These are phyloP conservation scores for Eutolmus rufibarbis DNA, from an alignment of 2,888 invertebrate genomes.

Conservation along the genomic window DNA sequence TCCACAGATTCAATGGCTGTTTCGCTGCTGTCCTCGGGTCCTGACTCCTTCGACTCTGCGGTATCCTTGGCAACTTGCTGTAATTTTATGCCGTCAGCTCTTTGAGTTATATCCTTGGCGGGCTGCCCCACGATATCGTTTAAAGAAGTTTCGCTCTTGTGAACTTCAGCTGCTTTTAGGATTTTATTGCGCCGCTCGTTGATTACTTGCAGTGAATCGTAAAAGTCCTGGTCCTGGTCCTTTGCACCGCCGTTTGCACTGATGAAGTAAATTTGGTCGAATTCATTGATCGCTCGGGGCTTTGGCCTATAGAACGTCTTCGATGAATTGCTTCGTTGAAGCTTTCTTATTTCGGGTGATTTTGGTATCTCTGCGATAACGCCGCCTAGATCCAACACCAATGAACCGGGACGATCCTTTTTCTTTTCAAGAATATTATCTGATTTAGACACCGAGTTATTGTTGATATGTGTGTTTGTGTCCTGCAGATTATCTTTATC, in stretches of 20 bases:
- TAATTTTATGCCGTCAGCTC: conserved; percentile 12
- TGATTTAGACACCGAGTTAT: neutral
- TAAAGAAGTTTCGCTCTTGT: conserved; percentile 54
- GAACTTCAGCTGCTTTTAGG: conserved; percentile 52
- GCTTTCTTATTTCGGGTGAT: conserved; percentile 46
- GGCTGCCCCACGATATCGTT: neutral
- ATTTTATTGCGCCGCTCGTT: conserved; percentile 60
- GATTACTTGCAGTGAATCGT: conserved; percentile 61
- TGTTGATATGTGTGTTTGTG: neutral
- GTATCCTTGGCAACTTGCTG: neutral
- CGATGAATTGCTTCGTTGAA: conserved; percentile 60
- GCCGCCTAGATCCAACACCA: conserved; percentile 50
- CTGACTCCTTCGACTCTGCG: neutral
- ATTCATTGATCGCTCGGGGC: conserved; percentile 55
- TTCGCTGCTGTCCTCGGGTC: neutral
- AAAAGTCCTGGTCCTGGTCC: conserved; percentile 54
- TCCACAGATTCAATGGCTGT: neutral
- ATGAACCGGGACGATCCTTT: conserved; percentile 57
- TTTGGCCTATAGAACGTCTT: conserved; percentile 60
- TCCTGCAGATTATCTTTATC: conserved; percentile 45
- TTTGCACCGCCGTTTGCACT: conserved; percentile 52
- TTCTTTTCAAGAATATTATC: conserved; percentile 47
- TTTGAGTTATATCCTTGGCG: neutral
- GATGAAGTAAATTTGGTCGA: conserved; percentile 58
- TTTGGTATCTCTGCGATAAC: conserved; percentile 42